Base-by-base conservation (phyloP, 2,888 invertebrate species). In the Pollenia labialis region DNA sequence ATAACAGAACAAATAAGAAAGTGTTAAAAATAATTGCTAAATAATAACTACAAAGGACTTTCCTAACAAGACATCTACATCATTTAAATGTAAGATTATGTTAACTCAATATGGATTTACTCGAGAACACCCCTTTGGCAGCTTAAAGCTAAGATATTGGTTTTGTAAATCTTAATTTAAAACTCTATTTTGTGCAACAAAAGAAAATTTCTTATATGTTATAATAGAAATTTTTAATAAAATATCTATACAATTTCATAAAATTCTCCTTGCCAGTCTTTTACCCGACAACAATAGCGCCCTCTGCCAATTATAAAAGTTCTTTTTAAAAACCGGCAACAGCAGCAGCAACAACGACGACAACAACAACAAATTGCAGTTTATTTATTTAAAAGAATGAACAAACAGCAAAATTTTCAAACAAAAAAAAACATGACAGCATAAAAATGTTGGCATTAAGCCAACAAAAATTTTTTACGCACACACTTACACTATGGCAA, bases 391-490 rank as follows among this genome's bases (percentile, higher is more conserved):
- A 58, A 48, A 71, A 79, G 52, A 46, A 74, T 54, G 58, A 66
- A 76, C 46, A 79, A 71, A 64, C 52, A 80, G 69, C 81, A 76
- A 69, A 16, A 81, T 58, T 52, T 68, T 10, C 52, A 71, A 52
- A 56, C n/a, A 69, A 75, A 54, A 71, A 58, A 46, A 64, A 64
- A 82, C 80, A 86, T 81, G 83, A 60, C 60, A 82, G 75, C 68
- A 72, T 68, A 81, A 86, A 81, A 74, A 81, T 62, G 68, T 81
- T 87, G 87, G 87, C 87, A 87, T 77, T 68, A 72, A 74, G 84
- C 87, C 87, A 87, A 76, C 76, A 68, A 87, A 81, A 84, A 81
- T 77, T 68, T 68, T 46, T 18, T 75, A 79, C 32, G 60, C 18
- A 69, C 3, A 69, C 44, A 46, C 50, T 9, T 12, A 64, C 44